Evolutionary conservation across 2,888 invertebrate species (phyloP), one percentile per base, ranked within the genome.

Genomic region (Cyrtodaria siliqua): DNA sequence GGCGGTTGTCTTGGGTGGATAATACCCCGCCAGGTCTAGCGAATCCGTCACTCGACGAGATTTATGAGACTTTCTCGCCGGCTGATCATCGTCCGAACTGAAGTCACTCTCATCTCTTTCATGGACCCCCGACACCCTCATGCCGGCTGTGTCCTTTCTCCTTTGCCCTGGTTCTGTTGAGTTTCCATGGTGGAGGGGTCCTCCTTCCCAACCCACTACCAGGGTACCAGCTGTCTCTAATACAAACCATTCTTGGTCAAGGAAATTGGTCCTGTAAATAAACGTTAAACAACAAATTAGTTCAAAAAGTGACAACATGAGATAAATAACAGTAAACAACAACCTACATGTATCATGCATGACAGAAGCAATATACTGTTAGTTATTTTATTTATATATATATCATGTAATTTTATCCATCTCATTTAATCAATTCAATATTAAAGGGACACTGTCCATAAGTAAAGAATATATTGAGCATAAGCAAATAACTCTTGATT

Each of bases 161-260:
- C 70, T 55, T 3, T 75, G 59, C 23, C 66, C 75, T 12, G 70
- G 52, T 33, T 63, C 69, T 42, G 67, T 49, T 20, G 53, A 50
- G 24, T 64, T 79, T 18, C 73, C 42, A 52, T 86, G 83, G 0
- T 83, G 83, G 6, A 79, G 61, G 24, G 90, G 90, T 33, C 89
- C 91, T 16, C 91, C 91, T 14, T 89, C 87, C 90, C 91, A 91
- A 16, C 88, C 90, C 27, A 92, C 89, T 33, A 92, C 83, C 68
- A 92, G 79, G 18, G 91, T 90, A 55, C 91, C 91, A 40, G 91
- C 87, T 18, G 91, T 91, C 85, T 92, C 92, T 79, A 91, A 87
- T 4, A 90, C 88, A 83, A 92, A 92, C 92, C 92, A 92, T 70
- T 92, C 92, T 40, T 88, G 90, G 72, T 92, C 92, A 68, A 92